These are phyloP conservation scores for Caenorhabditis briggsae DNA, from an alignment of 1,140 invertebrate genomes.

Conservation along the genomic window DNA sequence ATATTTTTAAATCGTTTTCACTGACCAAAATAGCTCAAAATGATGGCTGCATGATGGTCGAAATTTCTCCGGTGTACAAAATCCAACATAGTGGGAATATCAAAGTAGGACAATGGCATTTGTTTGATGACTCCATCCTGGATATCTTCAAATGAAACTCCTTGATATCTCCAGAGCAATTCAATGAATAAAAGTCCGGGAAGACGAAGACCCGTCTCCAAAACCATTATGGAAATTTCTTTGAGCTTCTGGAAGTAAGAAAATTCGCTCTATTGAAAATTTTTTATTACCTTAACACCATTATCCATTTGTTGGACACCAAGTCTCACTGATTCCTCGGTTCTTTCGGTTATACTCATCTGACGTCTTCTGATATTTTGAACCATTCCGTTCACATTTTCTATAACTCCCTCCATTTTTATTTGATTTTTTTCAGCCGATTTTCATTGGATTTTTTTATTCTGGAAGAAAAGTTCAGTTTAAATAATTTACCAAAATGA, in stretches of 20 bases:
- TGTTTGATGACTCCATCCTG: conserved; percentile 29
- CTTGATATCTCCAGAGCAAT: conserved; percentile 42
- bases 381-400: conserved; percentile 5
- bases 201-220: conserved; percentile 24
- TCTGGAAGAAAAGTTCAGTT: not conserved
- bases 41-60: conserved; percentile 21
- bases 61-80: conserved; percentile 27
- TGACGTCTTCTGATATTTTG: conserved; percentile 4
- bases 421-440: not conserved
- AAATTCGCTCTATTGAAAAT: not conserved
- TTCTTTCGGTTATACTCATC: conserved; percentile 29
- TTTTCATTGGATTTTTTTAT: not conserved
- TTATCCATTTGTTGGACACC: conserved; percentile 43
- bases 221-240: conserved; percentile 9
- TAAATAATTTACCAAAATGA: not conserved
- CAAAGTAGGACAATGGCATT: conserved; percentile 13
- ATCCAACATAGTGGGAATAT: conserved; percentile 40
- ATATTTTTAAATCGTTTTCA: not conserved
- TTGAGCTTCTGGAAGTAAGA: conserved; percentile 17
- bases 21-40: conserved; percentile 35
- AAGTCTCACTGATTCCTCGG: conserved; percentile 39
- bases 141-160: conserved; percentile 26
- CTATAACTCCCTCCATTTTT: conserved; percentile 25
- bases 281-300: conserved; percentile 16
- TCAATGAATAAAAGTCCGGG: conserved; percentile 38